phyloP scores from a whole-genome alignment of 30 jellyfish, hydroid and myxozoan genomes.

The Aurelia coerulea region DNA sequence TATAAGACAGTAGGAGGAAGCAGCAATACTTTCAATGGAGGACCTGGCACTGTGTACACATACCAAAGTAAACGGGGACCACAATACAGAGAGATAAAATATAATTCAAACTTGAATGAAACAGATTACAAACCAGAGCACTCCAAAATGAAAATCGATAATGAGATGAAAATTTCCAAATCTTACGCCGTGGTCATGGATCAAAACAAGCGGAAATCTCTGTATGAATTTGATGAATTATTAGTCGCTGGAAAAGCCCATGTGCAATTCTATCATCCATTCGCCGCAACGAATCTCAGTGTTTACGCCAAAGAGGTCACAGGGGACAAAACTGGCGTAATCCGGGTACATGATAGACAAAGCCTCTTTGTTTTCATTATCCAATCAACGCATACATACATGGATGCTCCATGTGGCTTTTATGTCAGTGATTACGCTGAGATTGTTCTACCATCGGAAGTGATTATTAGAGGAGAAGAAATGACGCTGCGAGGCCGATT shows the following conservation, averaged over 20 bases:
- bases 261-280: conserved; percentile 57
- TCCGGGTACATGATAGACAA: conserved; percentile 57
- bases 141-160: conserved; percentile 34
- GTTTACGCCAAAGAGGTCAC: conserved; percentile 59
- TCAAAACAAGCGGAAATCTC: conserved; percentile 20
- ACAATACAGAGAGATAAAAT: conserved; percentile 66
- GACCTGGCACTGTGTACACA: conserved; percentile 64
- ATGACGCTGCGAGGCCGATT: conserved; percentile 62
- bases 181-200: conserved; percentile 65
- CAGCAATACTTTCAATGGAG: conserved; percentile 43
- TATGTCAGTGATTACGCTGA: conserved; percentile 62
- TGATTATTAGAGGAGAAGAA: conserved; percentile 63
- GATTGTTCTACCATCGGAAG: conserved; percentile 64
- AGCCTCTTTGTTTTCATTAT: conserved; percentile 58
- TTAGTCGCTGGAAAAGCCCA: conserved; percentile 61
- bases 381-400: conserved; percentile 73
- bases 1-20: conserved; percentile 57
- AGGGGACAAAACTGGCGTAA: conserved; percentile 73
- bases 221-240: conserved; percentile 54
- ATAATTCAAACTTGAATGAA: conserved; percentile 18
- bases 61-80: conserved; percentile 79
- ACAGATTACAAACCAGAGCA: conserved; percentile 65
- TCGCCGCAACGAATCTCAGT: conserved; percentile 30
- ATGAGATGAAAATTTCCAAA: conserved; percentile 6
- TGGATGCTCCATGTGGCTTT: conserved; percentile 81